phyloP scores from a whole-genome alignment of 2,888 invertebrate genomes.

The Oxycera nigricornis region DNA sequence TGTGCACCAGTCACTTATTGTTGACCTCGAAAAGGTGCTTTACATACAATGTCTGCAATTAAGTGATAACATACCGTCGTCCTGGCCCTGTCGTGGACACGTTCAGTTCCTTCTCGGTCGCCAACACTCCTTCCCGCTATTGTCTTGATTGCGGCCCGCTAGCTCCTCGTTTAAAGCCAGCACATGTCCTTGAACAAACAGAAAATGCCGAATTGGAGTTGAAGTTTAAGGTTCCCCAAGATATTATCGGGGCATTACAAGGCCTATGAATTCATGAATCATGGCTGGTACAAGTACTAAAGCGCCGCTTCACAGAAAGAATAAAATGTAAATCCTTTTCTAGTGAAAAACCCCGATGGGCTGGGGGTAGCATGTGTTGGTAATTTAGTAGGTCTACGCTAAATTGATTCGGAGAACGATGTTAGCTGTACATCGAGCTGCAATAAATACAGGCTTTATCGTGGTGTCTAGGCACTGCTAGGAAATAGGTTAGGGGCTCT shows the following conservation, averaged over 20 bases:
- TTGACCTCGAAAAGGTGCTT: slow-evolving; percentile 2
- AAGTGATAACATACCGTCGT: slow-evolving; percentile 8
- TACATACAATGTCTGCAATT: slow-evolving; percentile 19
- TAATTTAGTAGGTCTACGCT: not conserved
- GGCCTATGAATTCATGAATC: slow-evolving; percentile 21
- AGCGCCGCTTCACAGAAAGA: not conserved
- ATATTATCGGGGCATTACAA: slow-evolving; percentile 29
- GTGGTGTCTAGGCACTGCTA: not conserved
- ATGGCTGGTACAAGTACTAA: not conserved
- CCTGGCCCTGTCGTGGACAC: not conserved
- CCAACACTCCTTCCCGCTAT: not conserved
- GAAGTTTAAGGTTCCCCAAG: slow-evolving; percentile 27
- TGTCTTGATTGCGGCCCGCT: not conserved
- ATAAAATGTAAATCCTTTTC: slow-evolving; percentile 20
- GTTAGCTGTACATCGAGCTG: not conserved
- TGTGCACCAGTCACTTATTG: slow-evolving; percentile 2
- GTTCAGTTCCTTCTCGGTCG: not conserved
- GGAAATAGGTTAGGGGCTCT: not conserved
- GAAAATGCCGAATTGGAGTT: slow-evolving; percentile 33
- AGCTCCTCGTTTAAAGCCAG: not conserved
- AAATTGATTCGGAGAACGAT: slow-evolving; percentile 1
- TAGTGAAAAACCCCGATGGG: not conserved
- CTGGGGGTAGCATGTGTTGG: slow-evolving; percentile 6
- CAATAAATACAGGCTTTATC: not conserved
- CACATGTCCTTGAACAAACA: slow-evolving; percentile 30